phyloP scores from a whole-genome alignment of 2,888 invertebrate genomes.

The Lymantria dispar region DNA sequence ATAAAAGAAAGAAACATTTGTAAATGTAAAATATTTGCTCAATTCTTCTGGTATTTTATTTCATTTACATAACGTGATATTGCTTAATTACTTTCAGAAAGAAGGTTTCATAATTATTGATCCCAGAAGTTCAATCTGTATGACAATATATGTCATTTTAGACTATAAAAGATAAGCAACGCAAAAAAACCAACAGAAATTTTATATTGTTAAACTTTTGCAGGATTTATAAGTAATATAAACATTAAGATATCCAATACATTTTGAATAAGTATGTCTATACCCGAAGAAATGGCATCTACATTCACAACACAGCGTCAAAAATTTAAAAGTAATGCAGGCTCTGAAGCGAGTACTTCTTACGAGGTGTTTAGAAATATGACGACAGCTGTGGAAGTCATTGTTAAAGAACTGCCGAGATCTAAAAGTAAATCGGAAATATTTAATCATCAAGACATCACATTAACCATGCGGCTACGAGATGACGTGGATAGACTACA shows the following conservation, averaged over 20 bases:
- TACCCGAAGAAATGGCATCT: slow-evolving; percentile 31
- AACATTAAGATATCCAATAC: not conserved
- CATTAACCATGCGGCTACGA: slow-evolving; percentile 28
- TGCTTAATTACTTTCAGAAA: too few relatives aligned
- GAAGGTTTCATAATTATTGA: too few relatives aligned
- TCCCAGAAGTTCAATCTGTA: not conserved
- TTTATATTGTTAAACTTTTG: slow-evolving; percentile 16
- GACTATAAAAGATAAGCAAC: not conserved
- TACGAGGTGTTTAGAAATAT: slow-evolving; percentile 65
- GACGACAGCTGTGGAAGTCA: slow-evolving; percentile 64
- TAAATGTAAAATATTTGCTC: too few relatives aligned
- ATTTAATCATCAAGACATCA: slow-evolving; percentile 18
- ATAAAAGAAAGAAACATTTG: too few relatives aligned
- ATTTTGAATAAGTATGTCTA: slow-evolving; percentile 13
- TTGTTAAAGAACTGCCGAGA: slow-evolving; percentile 57
- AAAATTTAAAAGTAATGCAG: slow-evolving; percentile 14
- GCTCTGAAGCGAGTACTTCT: slow-evolving; percentile 37
- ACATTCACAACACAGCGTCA: slow-evolving; percentile 14
- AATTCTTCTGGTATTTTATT: too few relatives aligned
- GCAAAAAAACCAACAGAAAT: not conserved
- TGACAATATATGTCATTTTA: slow-evolving; percentile 2
- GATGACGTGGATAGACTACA: slow-evolving; percentile 46
- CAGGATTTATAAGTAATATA: slow-evolving; percentile 33
- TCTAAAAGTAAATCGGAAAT: slow-evolving; percentile 31
- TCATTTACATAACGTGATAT: too few relatives aligned